A percentile compares a stretch with the other conserved stretches of the same genome.
These are phyloP conservation scores for Chloebia gouldiae DNA, from an alignment of 2,113 vertebrate genomes.

Conservation along the genomic window DNA sequence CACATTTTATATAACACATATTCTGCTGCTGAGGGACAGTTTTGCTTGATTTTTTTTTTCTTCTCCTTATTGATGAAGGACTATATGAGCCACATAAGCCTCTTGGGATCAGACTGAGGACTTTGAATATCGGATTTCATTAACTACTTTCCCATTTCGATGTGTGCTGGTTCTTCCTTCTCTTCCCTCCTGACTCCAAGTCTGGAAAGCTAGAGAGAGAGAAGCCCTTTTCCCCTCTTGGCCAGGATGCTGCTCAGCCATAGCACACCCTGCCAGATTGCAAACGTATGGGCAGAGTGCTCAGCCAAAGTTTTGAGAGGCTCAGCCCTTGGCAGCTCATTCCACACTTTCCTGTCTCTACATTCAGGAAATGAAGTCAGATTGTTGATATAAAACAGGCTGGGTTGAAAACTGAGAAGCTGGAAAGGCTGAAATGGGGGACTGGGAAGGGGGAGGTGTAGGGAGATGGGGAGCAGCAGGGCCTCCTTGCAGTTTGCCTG, in stretches of 20 bases:
- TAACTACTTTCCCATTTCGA: not conserved
- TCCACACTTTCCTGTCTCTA: constrained; percentile 62
- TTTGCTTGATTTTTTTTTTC: not conserved
- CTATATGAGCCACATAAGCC: not conserved
- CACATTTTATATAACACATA: not conserved
- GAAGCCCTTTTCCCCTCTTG: constrained; percentile 29
- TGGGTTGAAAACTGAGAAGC: constrained; percentile 60
- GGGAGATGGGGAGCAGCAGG: not conserved
- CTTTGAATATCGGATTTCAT: not conserved
- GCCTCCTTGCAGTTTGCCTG: not conserved
- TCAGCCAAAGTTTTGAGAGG: constrained; percentile 69
- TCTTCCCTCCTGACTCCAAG: not conserved
- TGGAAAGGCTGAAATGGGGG: constrained; percentile 1
- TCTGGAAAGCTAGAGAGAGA: constrained; percentile 8
- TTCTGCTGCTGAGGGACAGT: not conserved
- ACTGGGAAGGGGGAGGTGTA: not conserved
- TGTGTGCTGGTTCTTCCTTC: not conserved
- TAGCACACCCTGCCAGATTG: constrained; percentile 60
- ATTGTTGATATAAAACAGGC: constrained; percentile 72
- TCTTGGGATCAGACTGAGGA: not conserved
- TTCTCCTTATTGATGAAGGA: not conserved
- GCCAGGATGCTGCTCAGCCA: constrained; percentile 50
- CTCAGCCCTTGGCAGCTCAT: constrained; percentile 46
- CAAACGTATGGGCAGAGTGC: constrained; percentile 68
- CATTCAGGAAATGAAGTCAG: constrained; percentile 81